These are phyloP conservation scores for Lasius fuliginosus DNA, from an alignment of 2,888 invertebrate species.

Conservation along the genomic window DNA sequence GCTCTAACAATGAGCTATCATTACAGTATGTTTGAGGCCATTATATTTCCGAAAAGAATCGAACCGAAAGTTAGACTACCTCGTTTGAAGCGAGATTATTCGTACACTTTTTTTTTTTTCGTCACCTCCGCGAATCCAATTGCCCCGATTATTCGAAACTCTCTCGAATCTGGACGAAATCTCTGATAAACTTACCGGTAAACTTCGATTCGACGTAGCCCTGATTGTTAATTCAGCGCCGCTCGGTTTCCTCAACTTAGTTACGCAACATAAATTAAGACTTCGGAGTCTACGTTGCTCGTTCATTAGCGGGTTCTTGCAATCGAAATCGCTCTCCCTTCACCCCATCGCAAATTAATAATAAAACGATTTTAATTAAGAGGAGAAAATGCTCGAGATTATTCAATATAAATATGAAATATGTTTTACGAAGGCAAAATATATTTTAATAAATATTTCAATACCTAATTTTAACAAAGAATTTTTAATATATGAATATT, in stretches of 20 bases:
- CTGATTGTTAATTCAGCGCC: constrained; percentile 44
- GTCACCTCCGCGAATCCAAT: not conserved
- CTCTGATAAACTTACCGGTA: constrained; percentile 29
- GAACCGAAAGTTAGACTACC: constrained; percentile 60
- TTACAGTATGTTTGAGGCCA: constrained; percentile 56
- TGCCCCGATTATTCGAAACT: constrained; percentile 26
- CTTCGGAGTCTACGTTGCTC: constrained; percentile 17
- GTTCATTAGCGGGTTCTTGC: constrained; percentile 17
- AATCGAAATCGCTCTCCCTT: constrained; percentile 18
- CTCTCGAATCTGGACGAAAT: constrained; percentile 34
- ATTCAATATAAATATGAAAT: not conserved
- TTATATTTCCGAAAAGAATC: constrained; percentile 49
- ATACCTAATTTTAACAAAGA: not conserved
- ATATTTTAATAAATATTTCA: constrained; percentile 5
- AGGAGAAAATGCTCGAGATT: not conserved
- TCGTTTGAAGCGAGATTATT: constrained; percentile 40
- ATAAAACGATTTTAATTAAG: not conserved
- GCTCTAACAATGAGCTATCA: constrained; percentile 73
- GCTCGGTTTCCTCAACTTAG: constrained; percentile 34
- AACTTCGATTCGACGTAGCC: constrained; percentile 39
- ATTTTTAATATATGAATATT: not conserved
- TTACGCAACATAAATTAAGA: constrained; percentile 50
- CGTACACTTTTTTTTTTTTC: not conserved
- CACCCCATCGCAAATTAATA: not conserved
- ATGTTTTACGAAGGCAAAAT: not conserved